Conservation (phyloP, 1,140 invertebrate species). For the Pygmarrhopalites habei region DNA sequence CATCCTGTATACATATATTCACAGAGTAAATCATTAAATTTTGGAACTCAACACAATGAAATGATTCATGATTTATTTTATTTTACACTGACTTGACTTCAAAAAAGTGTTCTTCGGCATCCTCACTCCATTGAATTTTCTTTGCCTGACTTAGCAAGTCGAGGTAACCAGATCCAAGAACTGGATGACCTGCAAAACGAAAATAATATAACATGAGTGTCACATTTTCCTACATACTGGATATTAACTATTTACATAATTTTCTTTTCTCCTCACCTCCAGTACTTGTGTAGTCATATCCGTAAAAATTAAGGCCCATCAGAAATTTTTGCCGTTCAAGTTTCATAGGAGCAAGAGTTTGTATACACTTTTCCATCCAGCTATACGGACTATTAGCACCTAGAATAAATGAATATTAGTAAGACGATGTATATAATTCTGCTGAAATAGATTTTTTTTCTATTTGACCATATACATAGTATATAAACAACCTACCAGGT, state of each 20-base stretch:
- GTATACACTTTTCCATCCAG: conserved; percentile 74
- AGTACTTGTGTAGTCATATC: conserved; percentile 71
- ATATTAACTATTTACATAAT: too few relatives aligned
- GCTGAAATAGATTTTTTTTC: too few relatives aligned
- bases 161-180: conserved; percentile 70
- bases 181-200: conserved; percentile 55
- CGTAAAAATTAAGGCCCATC: conserved; percentile 89
- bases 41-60: too few relatives aligned
- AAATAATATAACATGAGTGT: too few relatives aligned
- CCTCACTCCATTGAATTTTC: conserved; percentile 67
- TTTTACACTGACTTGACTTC: conserved; percentile 64
- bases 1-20: conserved; percentile 54
- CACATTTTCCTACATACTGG: too few relatives aligned
- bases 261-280: too few relatives aligned
- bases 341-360: conserved; percentile 59
- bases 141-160: conserved; percentile 54
- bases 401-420: too few relatives aligned
- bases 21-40: too few relatives aligned
- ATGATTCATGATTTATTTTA: background rate
- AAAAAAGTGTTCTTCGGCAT: conserved; percentile 74
- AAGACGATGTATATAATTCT: too few relatives aligned
- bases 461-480: too few relatives aligned
- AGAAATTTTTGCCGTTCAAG: conserved; percentile 66
- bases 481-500: too few relatives aligned
- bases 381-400: conserved; percentile 76